A percentile compares a stretch with the other conserved stretches of the same genome.
Evolutionary conservation across 2,888 invertebrate species (phyloP).

Genomic region (Pegoplata infirma): DNA sequence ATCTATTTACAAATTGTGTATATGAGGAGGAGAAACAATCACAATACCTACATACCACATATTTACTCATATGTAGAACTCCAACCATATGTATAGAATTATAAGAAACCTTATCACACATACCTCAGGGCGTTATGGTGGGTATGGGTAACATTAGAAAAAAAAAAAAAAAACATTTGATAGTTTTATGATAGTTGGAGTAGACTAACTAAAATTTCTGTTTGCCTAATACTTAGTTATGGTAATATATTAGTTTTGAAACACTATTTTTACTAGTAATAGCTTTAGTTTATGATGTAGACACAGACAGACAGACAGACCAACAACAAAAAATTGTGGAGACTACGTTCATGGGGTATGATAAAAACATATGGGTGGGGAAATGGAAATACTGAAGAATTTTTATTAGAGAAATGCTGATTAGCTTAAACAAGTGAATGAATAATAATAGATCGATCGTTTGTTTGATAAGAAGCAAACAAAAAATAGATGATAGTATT

Average conservation of each 20-base stretch:
- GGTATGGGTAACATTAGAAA: conserved; percentile 38
- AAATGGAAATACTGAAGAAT: too few relatives aligned
- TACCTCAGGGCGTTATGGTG: too few relatives aligned
- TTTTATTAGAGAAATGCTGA: too few relatives aligned
- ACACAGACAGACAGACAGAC: too few relatives aligned
- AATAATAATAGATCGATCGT: too few relatives aligned
- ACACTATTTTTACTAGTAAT: conserved; percentile 73
- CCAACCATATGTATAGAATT: neutral
- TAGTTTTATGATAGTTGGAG: conserved; percentile 59
- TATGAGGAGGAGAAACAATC: neutral
- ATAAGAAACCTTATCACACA: neutral
- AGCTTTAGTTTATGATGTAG: conserved; percentile 64
- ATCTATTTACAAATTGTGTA: too few relatives aligned
- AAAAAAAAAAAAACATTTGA: conserved; percentile 48
- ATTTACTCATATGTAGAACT: neutral
- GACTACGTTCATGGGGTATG: too few relatives aligned
- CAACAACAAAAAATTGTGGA: neutral
- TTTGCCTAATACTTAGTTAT: conserved; percentile 73
- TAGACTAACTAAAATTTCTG: conserved; percentile 64
- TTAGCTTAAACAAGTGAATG: too few relatives aligned
- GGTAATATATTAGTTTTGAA: conserved; percentile 77
- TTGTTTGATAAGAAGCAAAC: too few relatives aligned
- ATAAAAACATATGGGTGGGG: too few relatives aligned
- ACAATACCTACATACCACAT: too few relatives aligned
- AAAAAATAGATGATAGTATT: too few relatives aligned